Base-by-base conservation (phyloP, 2,888 invertebrate species). In the Ferrisia virgata region DNA sequence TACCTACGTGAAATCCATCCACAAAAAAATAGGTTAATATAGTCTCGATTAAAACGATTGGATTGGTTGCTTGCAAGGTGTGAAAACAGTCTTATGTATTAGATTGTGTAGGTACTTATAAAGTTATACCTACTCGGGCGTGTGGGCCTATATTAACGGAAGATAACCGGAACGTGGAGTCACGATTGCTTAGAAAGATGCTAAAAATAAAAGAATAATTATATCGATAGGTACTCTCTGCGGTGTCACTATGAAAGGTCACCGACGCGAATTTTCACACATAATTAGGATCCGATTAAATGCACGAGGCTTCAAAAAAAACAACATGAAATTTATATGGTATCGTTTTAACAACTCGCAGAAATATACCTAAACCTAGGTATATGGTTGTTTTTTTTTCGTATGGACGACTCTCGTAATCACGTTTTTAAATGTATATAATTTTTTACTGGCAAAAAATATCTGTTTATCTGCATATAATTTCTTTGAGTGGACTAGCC, bases 111-210 rank as follows among this genome's bases (percentile, higher is more conserved):
- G 4, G 36, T 36, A 36, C 36, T 4, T 6, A 8, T n/a, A n/a
- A 4, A 53, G 18, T 22, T 22, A 1, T 53, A 53, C 53, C 22
- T 43, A 47, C 22, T 53, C 53, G 6, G 53, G 53, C n/a, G n/a
- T 53, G 53, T 53, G 53, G 53, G 53, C 53, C 53, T 53, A 53
- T 53, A 53, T 53, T 53, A 28, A 15, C 64, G 64, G 64, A 64
- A 64, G 64, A 64, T 64, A 64, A 64, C 28, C 64, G 64, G 64
- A 64, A 64, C 64, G 64, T 64, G 64, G 28, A 64, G 64, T 64
- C 64, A 64, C 64, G 64, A 64, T 22, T 53, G 6, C 39, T 25
- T 8, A 64, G 31, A 64, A n/a, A 28, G 64, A 28, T 13, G 64
- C 13, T 28, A 64, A 64, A 64, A 28, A 64, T 64, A 64, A 64